phyloP scores from a whole-genome alignment of 2,797 vertebrate genomes.

The Lepilemur septentrionalis region DNA sequence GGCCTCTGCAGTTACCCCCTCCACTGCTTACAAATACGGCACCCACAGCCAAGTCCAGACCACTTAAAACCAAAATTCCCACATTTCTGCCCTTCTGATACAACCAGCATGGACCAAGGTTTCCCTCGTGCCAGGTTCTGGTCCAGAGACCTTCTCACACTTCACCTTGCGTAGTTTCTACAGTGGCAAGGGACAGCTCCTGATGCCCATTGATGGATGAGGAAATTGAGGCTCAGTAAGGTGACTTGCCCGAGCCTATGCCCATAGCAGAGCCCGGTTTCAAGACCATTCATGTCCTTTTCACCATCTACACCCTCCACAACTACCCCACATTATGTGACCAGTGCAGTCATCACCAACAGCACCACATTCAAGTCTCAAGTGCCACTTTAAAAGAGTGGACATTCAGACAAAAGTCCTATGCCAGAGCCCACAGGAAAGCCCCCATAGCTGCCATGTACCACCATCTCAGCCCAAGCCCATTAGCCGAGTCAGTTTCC shows the following conservation, averaged over 20 bases:
- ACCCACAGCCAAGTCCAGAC: background rate
- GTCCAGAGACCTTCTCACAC: background rate
- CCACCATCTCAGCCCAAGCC: background rate
- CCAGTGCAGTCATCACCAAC: background rate
- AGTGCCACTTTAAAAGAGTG: background rate
- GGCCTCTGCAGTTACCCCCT: background rate
- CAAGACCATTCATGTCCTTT: background rate
- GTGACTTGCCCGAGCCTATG: background rate
- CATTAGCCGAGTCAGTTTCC: constrained; percentile 25
- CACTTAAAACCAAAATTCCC: background rate
- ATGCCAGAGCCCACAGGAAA: background rate
- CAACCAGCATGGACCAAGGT: background rate
- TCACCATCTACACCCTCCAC: fast-evolving
- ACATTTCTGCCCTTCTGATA: background rate
- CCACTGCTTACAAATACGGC: background rate
- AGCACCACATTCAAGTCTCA: background rate
- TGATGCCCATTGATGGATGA: background rate
- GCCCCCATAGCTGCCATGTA: background rate
- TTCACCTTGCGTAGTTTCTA: background rate
- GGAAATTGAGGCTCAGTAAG: background rate
- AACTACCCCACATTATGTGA: background rate
- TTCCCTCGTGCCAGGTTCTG: fast-evolving
- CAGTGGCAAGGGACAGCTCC: background rate
- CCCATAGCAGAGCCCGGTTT: background rate
- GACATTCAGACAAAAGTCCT: background rate